Evolutionary conservation across 2,888 invertebrate species (phyloP).

Genomic region (Pristionchus entomophagus): DNA sequence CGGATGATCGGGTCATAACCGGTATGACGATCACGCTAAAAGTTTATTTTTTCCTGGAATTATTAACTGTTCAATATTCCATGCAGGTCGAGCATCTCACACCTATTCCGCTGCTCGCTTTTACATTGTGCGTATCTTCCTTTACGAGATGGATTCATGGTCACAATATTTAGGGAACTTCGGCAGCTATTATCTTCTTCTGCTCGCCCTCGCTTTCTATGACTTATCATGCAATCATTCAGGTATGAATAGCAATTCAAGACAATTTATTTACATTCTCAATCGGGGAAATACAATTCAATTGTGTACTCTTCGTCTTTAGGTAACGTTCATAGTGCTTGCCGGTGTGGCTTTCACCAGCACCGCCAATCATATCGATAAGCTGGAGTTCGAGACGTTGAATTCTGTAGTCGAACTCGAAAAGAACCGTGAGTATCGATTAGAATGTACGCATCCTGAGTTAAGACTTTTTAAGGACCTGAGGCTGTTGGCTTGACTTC

Average conservation of each 20-base stretch:
- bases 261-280: too few species aligned
- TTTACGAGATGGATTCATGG: too few species aligned
- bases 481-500: not conserved
- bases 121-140: not conserved
- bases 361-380: not conserved
- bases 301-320: not conserved
- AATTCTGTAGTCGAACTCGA: not conserved
- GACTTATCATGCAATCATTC: not conserved
- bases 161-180: not conserved
- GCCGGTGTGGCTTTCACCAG: not conserved
- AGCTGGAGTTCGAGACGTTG: not conserved
- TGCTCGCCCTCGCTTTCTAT: not conserved
- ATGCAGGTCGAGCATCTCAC: not conserved
- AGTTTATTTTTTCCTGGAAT: too few species aligned
- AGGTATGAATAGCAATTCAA: not conserved
- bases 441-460: too few species aligned
- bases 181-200: not conserved
- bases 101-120: not conserved
- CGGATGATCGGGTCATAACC: too few species aligned
- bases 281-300: not conserved
- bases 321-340: not conserved
- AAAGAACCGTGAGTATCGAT: not conserved
- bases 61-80: not conserved
- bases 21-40: too few species aligned
- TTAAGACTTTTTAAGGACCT: not conserved